Evolutionary conservation across 2,113 vertebrate genomes (phyloP).

Genomic region (Sorex fumeus): DNA sequence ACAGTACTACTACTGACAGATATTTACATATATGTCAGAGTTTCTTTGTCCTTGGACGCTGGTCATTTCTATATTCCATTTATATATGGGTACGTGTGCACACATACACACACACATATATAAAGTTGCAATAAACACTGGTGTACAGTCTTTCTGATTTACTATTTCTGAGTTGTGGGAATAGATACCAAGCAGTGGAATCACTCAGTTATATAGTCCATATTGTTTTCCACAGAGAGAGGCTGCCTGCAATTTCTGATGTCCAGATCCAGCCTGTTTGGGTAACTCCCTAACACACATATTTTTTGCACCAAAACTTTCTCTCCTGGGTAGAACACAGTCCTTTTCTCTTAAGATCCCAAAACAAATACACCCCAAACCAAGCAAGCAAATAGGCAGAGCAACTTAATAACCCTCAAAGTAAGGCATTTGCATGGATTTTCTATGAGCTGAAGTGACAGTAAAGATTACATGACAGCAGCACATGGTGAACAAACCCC

Average conservation of each 20-base stretch:
- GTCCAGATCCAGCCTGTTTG: not conserved
- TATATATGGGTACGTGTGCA: too few relatives aligned
- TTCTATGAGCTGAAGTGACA: not conserved
- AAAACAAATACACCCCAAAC: not conserved
- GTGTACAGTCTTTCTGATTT: not conserved
- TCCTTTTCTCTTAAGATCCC: not conserved
- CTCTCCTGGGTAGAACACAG: not conserved
- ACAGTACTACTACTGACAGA: too few relatives aligned
- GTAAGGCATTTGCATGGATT: rapidly evolving
- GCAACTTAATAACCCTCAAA: too few relatives aligned
- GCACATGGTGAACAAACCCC: too few relatives aligned
- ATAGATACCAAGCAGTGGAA: not conserved
- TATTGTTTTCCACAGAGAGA: not conserved
- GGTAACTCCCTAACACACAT: not conserved
- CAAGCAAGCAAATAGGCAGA: too few relatives aligned
- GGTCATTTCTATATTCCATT: too few relatives aligned
- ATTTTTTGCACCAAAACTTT: not conserved
- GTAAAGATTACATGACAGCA: not conserved
- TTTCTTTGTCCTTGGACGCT: not conserved
- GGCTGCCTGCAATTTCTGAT: not conserved
- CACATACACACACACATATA: not conserved
- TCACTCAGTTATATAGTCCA: not conserved
- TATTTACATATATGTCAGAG: not conserved
- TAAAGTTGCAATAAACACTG: not conserved
- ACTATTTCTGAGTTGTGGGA: not conserved